Evolutionary conservation across 2,888 invertebrate genomes (phyloP), one percentile per base, ranked within the genome.

Genomic region (Arctia plantaginis): DNA sequence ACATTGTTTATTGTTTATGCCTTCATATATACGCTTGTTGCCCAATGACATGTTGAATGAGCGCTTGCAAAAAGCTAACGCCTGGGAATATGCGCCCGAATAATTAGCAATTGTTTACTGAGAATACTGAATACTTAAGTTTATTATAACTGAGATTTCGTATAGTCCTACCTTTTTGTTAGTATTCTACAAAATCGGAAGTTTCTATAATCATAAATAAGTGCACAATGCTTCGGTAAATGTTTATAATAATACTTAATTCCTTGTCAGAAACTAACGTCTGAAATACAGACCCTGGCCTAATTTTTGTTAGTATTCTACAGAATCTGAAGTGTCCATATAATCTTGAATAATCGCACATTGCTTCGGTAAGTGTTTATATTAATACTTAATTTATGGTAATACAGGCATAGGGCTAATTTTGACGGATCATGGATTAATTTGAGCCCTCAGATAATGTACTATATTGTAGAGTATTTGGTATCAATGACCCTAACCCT

Each of bases 1-100:
- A 91, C 92, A 91, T 91, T 92, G 90, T 91, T 90, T 89, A 90
- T 91, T 91, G 91, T 92, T 88, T 86, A 88, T 85, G 80, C 87
- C 87, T 88, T 87, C 90, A 87, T 88, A 88, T 90, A 86, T 86
- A 82, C 85, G 85, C 78, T 86, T 81, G 85, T 91, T 91, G 86
- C 89, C 84, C 84, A 90, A 87, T 88, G 87, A 89, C 86, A 86
- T 87, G 85, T 86, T 83, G 85, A 83, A 86, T 82, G 82, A 81
- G 81, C 72, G 81, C 79, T 84, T 83, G 85, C 87, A 86, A 89
- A 89, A 89, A 88, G 83, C 74, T 77, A 85, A 76, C 83, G 85
- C 87, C 84, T 90, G 90, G 87, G 88, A 90, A 91, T 82, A 84
- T 81, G 85, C 83, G 82, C 76, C 81, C 80, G 83, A 73, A 85